Evolutionary conservation across 2,888 invertebrate genomes (phyloP), one percentile per base, ranked within the genome.

Genomic region (Athripsodes cinereus): DNA sequence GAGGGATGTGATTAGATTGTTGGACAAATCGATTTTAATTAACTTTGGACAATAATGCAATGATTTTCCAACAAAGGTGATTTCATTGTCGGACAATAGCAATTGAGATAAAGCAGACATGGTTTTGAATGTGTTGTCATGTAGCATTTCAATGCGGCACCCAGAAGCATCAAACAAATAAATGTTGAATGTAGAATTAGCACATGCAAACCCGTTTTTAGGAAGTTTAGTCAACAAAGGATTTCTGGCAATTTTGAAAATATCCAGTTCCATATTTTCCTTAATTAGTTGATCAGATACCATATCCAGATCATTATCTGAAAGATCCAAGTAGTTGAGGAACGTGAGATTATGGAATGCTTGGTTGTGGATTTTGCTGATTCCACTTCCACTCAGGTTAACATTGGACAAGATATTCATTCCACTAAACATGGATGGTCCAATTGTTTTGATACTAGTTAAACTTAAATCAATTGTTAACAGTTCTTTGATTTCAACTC

Each of bases 121-220:
- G 1, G 85, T 82, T 64, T 82, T 81, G 68, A 91, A 84, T 0
- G 86, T 84, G 63, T 82, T 81, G 63, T 82, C 81, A 48, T 79
- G 79, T 55, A 87, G 74, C 59, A 78, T 78, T 52, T 81, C 79
- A 19, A 91, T 77, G 10, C 85, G 85, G 68, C 90, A 91, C 68
- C 86, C 82, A 2, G 87, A 84, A 19, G 89, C 84, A 65, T 90
- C 90, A 67, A 91, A 83, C 47, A 81, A 77, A 69, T 85, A 85
- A 59, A 86, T 81, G 63, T 82, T 83, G 67, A 82, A 84, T 55
- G 80, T 81, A 35, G 79, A 81, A 22, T 78, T 77, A 22, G 78
- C 77, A 64, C 82, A 81, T 63, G 79, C 79, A 70, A 90, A 89
- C 44, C 87, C 84, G 64, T 83, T 79, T 18, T 72, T 75, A 1